These are phyloP conservation scores for Himantopus leucocephalus DNA, from an alignment of 2,113 vertebrate genomes.

Conservation along the genomic window DNA sequence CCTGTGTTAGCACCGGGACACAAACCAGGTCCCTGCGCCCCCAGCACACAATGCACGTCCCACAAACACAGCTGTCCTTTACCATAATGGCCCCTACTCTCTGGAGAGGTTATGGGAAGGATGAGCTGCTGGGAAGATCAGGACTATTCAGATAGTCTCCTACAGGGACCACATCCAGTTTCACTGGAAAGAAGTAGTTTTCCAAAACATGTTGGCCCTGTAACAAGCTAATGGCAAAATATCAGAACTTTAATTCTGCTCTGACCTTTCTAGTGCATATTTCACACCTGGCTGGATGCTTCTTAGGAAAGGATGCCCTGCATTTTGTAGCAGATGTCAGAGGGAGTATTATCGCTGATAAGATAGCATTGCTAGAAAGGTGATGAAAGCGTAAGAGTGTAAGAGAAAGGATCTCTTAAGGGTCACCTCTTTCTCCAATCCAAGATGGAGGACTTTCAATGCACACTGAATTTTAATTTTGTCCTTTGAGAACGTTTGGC, in stretches of 20 bases:
- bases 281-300: neutral
- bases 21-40: neutral
- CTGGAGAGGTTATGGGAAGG: neutral
- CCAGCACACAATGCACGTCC: neutral
- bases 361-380: neutral
- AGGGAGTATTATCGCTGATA: neutral
- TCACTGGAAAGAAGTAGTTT: neutral
- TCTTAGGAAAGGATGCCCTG: neutral
- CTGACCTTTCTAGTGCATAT: neutral
- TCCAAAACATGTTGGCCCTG: neutral
- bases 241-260: neutral
- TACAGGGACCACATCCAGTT: neutral
- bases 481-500: neutral
- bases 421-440: neutral
- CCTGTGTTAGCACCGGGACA: neutral
- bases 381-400: neutral
- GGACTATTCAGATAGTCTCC: neutral
- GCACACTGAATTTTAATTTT: neutral
- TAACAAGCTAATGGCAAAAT: neutral
- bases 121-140: neutral
- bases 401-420: neutral
- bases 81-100: neutral
- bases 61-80: neutral
- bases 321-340: neutral
- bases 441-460: neutral